Evolutionary conservation across 2,888 invertebrate species (phyloP).

Genomic region (Temnothorax unifasciatus): DNA sequence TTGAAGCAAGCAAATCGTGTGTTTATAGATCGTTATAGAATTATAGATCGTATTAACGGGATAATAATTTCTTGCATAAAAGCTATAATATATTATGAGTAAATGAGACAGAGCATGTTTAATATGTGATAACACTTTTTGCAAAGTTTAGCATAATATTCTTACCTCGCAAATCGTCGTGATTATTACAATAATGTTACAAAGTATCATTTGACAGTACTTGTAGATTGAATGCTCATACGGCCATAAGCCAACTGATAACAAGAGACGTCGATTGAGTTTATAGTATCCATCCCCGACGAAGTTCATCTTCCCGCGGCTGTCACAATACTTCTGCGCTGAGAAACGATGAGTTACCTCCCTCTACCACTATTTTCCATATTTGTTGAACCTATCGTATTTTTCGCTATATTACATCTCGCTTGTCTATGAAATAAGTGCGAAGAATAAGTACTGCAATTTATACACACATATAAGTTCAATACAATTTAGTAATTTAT

Average conservation of each 20-base stretch:
- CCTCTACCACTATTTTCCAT: neutral
- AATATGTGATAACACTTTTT: neutral
- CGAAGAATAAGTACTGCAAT: slow-evolving; percentile 10
- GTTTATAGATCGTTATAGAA: neutral
- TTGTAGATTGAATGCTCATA: slow-evolving; percentile 24
- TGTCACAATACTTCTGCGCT: slow-evolving; percentile 4
- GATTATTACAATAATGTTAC: slow-evolving; percentile 1
- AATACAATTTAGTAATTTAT: neutral
- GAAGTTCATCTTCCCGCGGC: slow-evolving; percentile 32
- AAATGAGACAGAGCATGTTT: neutral
- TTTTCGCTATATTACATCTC: neutral
- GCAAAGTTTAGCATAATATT: neutral
- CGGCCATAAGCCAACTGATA: slow-evolving; percentile 39
- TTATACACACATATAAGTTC: neutral
- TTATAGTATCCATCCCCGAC: slow-evolving; percentile 28
- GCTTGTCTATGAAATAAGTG: neutral
- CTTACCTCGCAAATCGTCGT: slow-evolving; percentile 3
- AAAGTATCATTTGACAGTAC: slow-evolving; percentile 43
- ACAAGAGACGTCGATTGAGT: slow-evolving; percentile 33
- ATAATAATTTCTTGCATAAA: neutral
- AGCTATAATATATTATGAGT: neutral
- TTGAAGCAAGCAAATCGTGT: neutral
- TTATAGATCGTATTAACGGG: neutral
- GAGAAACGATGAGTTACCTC: neutral
- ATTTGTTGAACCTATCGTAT: neutral